Evolutionary conservation across 1,140 invertebrate species (phyloP), one percentile per base, ranked within the genome.

Genomic region (Camponotus floridanus): DNA sequence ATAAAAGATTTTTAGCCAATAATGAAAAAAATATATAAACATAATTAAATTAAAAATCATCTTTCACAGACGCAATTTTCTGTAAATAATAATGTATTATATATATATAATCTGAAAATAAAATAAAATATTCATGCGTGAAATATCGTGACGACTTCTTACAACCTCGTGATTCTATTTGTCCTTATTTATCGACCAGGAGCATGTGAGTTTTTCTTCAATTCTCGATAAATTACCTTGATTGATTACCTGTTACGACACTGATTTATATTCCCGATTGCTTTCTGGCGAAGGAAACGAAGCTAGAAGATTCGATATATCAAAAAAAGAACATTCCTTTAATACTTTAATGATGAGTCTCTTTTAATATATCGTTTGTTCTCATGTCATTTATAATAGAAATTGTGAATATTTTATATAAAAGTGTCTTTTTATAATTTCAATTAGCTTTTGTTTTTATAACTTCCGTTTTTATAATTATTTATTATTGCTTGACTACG

Each of bases 211-310:
- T 91, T 88, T 90, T 91, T 91, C 84, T 76, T 65, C 87, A 78
- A 86, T 88, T 85, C 79, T 74, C 87, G 13, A 48, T 87, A 85
- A 84, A 91, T 90, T 88, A 86, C 85, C 88, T 91, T 90, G 91
- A 91, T 91, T 89, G 90, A 91, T 91, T 88, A 90, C 88, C 86
- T 80, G 88, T 83, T 90, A 91, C 87, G 84, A 88, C 86, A 68
- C 88, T 91, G 91, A 91, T 90, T 91, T 89, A 91, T 89, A 15
- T 48, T 91, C 88, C 81, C 70, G 62, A 62, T 61, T 68, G 86
- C 76, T 81, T 78, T 85, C 68, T 67, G 61, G 59, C 67, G 65
- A 7, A 39, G 11, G 70, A 42, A 64, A 26, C 65, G 74, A 45
- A 86, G 13, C 61, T 2, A 48, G 45, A 13, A 15, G 31, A 62